These are phyloP conservation scores for Halisarca cf. caerulea DNA, from an alignment of 37 sponge, comb jelly and placozoan genomes.

Conservation along the genomic window DNA sequence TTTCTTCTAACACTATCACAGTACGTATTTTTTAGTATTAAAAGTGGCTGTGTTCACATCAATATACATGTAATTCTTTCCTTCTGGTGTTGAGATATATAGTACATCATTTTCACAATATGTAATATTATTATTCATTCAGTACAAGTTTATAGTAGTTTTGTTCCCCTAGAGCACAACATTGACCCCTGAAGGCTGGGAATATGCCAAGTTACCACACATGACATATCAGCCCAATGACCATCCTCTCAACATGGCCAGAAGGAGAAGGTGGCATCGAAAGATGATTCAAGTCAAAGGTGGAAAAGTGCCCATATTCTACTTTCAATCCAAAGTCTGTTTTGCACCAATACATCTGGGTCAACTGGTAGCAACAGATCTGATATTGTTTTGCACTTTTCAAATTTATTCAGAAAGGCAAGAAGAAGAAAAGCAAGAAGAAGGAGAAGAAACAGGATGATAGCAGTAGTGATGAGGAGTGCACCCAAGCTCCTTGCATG, in stretches of 20 bases:
- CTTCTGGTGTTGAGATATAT: too few relatives aligned
- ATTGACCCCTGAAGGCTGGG: constrained; percentile 87
- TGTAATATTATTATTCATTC: too few relatives aligned
- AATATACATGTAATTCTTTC: too few relatives aligned
- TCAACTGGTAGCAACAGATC: background rate
- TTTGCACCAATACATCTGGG: too few relatives aligned
- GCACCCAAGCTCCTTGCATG: constrained; percentile 71
- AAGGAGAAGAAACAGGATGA: too few relatives aligned
- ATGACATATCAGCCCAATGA: constrained; percentile 73
- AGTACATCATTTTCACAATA: too few relatives aligned
- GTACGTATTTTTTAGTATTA: too few relatives aligned
- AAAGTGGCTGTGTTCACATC: too few relatives aligned
- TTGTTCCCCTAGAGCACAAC: constrained; percentile 31
- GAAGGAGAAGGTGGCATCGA: constrained; percentile 63
- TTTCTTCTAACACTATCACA: too few relatives aligned
- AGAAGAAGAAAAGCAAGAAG: background rate
- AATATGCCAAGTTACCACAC: constrained; percentile 79
- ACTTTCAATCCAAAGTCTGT: constrained; percentile 24
- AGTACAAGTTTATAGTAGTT: too few relatives aligned
- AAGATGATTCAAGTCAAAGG: constrained; percentile 71
- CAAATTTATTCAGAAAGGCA: background rate
- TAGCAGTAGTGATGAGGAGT: too few relatives aligned
- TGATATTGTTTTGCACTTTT: background rate
- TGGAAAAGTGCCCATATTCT: constrained; percentile 9
- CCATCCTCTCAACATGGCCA: constrained; percentile 57